Evolutionary conservation across 2,797 vertebrate genomes (phyloP).

Genomic region (Anableps anableps): DNA sequence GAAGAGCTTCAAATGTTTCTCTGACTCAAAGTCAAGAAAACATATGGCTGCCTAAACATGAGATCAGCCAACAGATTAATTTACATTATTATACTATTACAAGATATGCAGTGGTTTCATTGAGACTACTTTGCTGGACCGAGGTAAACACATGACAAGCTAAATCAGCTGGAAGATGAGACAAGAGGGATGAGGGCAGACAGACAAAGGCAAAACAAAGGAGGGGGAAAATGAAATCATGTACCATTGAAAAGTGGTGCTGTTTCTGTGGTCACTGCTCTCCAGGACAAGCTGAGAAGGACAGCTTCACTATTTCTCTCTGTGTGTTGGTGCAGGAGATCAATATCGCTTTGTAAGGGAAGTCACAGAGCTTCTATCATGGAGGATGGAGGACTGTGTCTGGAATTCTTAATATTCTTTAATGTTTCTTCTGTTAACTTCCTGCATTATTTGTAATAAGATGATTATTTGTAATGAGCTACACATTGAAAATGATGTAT

Average conservation of each 20-base stretch:
- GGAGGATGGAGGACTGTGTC: background rate
- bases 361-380: background rate
- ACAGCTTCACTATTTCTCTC: background rate
- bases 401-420: background rate
- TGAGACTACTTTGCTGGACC: conserved; percentile 16
- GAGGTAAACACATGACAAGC: conserved; percentile 3
- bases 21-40: background rate
- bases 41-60: background rate
- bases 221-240: background rate
- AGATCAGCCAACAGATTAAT: background rate
- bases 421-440: background rate
- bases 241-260: background rate
- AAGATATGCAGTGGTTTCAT: conserved; percentile 5
- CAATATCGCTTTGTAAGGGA: conserved; percentile 4
- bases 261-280: conserved; percentile 7
- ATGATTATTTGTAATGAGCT: background rate
- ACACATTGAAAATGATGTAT: background rate
- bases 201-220: conserved; percentile 14
- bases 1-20: background rate
- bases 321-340: background rate
- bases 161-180: conserved; percentile 19
- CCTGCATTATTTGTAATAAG: background rate
- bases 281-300: conserved; percentile 1
- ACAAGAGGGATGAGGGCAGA: conserved; percentile 11
- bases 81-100: conserved; percentile 2